Evolutionary conservation across 2,888 invertebrate species (phyloP).

Genomic region (Eupithecia vulgata): DNA sequence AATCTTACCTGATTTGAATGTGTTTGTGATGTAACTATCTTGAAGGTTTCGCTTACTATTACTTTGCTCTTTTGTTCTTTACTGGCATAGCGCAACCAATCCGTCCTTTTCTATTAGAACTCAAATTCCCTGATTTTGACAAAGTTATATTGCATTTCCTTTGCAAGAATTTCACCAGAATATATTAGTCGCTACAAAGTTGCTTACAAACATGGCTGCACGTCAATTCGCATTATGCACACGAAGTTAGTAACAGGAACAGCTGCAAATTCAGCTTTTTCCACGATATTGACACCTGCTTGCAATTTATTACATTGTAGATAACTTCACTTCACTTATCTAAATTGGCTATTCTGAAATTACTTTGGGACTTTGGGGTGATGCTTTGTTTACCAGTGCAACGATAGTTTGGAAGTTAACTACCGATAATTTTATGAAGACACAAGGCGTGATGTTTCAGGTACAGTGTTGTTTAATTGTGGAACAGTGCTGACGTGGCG

Average conservation of each 20-base stretch:
- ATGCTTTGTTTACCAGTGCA: slow-evolving; percentile 1
- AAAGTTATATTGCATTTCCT: slow-evolving; percentile 3
- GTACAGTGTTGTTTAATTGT: too few relatives aligned
- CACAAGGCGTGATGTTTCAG: neutral
- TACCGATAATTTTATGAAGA: neutral
- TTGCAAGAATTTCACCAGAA: neutral
- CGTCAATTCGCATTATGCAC: slow-evolving; percentile 33
- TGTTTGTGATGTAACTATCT: too few relatives aligned
- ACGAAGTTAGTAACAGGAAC: neutral
- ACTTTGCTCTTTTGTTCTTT: neutral
- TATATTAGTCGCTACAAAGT: neutral
- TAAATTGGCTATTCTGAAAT: slow-evolving; percentile 14
- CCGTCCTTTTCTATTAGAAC: neutral
- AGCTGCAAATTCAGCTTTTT: slow-evolving; percentile 27
- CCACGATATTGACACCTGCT: slow-evolving; percentile 25
- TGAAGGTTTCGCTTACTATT: neutral
- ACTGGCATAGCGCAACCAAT: neutral
- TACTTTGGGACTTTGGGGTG: neutral
- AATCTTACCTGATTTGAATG: too few relatives aligned
- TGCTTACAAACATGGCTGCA: slow-evolving; percentile 4
- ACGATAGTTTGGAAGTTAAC: neutral
- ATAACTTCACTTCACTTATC: slow-evolving; percentile 18
- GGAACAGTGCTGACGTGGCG: neutral
- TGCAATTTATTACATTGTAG: slow-evolving; percentile 22
- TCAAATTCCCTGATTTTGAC: slow-evolving; percentile 6